Evolutionary conservation across 2,113 vertebrate species (phyloP), one percentile per base, ranked within the genome.

Genomic region (Apistogramma diplotaenia): DNA sequence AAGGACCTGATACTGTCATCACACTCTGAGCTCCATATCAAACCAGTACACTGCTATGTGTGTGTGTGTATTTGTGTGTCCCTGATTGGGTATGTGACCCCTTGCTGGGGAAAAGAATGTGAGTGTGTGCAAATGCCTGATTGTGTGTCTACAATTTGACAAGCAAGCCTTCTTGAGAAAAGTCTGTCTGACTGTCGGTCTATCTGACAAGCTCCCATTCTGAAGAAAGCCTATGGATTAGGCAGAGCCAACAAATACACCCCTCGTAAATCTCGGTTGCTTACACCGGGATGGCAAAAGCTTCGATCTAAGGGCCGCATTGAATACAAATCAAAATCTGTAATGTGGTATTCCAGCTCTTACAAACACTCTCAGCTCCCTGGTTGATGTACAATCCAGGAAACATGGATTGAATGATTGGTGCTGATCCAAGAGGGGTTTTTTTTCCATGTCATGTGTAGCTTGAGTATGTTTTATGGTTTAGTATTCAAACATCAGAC

Each of bases 1-100:
- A 5, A 85, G 79, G 81, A 80, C 87, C 88, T 49, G 91, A 93
- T 92, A 92, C 88, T 92, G 92, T 93, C 93, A 94, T 93, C 93
- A 88, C 84, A 88, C 79, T 78, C 75, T 21, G 78, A 77, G 86
- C 62, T 55, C 62, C 90, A n/a, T 79, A 91, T 91, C 90, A 87
- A 87, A 85, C 86, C 21, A 79, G 35, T 84, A 79, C 84, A 79
- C 81, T n/a, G 74, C 72, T 37, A 3, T 83, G 79, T 87, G 76
- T 75, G 79, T 79, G 56, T 84, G 13, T 77, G 29, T 80, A 79
- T 78, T 78, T 83, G 82, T 74, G 89, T 85, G 86, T 79, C 83
- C 57, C 74, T 91, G 87, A 89, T 90, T 89, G 92, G 82, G 72
- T 88, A 67, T 86, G 85, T 92, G 91, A 92, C 86, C 91, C 81